Evolutionary conservation across 1,140 invertebrate species (phyloP), one percentile per base, ranked within the genome.

Genomic region (Zelostemma sp.): DNA sequence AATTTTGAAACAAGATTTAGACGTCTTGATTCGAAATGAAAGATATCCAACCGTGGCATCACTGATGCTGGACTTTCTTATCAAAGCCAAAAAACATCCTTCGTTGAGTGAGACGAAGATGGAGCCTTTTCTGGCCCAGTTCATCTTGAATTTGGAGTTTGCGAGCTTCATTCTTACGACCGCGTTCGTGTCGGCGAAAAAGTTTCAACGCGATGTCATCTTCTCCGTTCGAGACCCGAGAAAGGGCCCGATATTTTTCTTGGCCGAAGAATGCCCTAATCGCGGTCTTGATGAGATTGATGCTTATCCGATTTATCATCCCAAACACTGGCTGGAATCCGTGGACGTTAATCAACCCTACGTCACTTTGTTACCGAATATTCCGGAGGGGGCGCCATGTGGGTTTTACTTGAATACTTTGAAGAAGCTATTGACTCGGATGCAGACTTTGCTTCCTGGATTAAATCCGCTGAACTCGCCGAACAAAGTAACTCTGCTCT

Each of bases 21-120:
- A 18, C 12, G 9, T 2, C 11, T 0, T 35, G 4, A 12, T 43
- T 1, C 4, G 40, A 3, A 11, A 8, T 5, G 16, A 21, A n/a
- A 9, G 9, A 19, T 56, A 55, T 43, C 16, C 59, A 6, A 67
- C 59, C 9, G 17, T 63, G 11, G 64, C 49, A 4, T 40, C 60
- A 3, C 5, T 67, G 6, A 14, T 17, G 14, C 8, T 14, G 12
- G 1, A 2, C 60, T 48, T 11, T 67, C 6, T 45, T 40, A 25
- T 49, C 2, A 38, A 12, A 56, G 21, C 21, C 21, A 25, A 8
- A 25, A 25, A 25, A 4, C 21, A 25, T 25, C 21, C 21, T 25
- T 4, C 3, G 21, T 25, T 25, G 21, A 25, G 3, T 25, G 21
- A 3, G 3, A 4, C 21, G 21, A 25, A 25, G 6, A 35, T 35